Evolutionary conservation across 2,888 invertebrate genomes (phyloP), one percentile per base, ranked within the genome.

Genomic region (Lathronympha strigana): DNA sequence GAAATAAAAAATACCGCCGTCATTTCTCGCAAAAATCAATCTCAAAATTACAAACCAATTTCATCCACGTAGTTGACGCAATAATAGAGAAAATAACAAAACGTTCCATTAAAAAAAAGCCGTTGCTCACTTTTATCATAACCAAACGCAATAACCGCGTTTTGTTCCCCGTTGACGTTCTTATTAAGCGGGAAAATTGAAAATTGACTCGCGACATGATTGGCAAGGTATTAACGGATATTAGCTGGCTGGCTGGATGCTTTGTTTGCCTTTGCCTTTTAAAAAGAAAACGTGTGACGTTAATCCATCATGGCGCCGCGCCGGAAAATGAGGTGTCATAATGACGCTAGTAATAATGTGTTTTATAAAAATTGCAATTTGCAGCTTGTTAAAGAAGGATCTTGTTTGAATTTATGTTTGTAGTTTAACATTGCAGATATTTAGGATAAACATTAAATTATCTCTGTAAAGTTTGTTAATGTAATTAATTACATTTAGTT

Each of bases 111-210:
- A n/a, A 13, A 58, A 62, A 38, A 51, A 66, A 50, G 55, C 49
- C 28, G 36, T 58, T 53, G 53, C 50, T 53, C 54, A 62, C 61
- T 66, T 66, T 66, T 64, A 60, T 43, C 50, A 57, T 53, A 53
- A 64, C 58, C 51, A 53, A 64, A 66, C 73, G 72, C 76, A 83
- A 83, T 82, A 83, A 86, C 70, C 76, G 78, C 83, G 83, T 87
- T 87, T 88, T 88, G 88, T 79, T 75, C 76, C 75, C 73, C 70
- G 80, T 73, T 88, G 91, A 88, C 90, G 86, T 82, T 83, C 88
- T 90, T 91, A 91, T 92, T 91, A 91, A 83, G 76, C 78, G 85
- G 80, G 87, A 82, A 90, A 90, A 90, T 90, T 90, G 90, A 88
- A 91, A 91, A 91, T 88, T 90, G 87, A 90, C 87, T 88, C 82